Evolutionary conservation across 2,797 vertebrate species (phyloP), one percentile per base, ranked within the genome.

Genomic region (Naso thynnoides): DNA sequence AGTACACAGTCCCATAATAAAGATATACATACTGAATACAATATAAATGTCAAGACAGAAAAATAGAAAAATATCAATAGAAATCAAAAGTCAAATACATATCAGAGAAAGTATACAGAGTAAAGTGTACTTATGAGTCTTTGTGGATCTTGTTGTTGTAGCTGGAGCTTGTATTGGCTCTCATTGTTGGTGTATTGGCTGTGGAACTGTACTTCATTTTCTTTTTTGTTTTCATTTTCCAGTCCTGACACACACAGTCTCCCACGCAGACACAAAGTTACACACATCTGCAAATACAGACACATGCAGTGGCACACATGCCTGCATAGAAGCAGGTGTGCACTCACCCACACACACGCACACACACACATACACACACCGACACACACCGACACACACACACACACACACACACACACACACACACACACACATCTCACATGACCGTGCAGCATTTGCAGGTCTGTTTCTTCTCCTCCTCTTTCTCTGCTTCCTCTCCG

Each of bases 381-480:
- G 59, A 33, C 41, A 26, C 82, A 65, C 81, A 60, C 42, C 45
- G 64, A 48, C 55, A 61, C 38, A 44, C 24, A 26, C 62, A 31
- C 67, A 26, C 65, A 41, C 49, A 55, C 65, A 24, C 62, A 54
- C 59, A 39, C 63, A 67, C 70, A 36, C 41, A 73, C 54, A 56
- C 27, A 42, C 50, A 39, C 47, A 26, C 61, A 73, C 68, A 70
- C 55, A 48, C 8, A 66, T 49, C 89, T 98, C 96, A 99, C 97
- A 99, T 98, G 90, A 99, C 89, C 2, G 95, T 95, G 92, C 97
- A 98, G 90, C 97, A 98, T 86, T 97, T 97, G 93, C 97, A 99
- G 57, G 93, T 95, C 90, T 96, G 96, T 93, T 98, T 97, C 95
- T 95, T 98, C 90, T 92, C 87, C 78, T 95, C 95, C 3, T 95